Evolutionary conservation across 2,113 vertebrate genomes (phyloP), one percentile per base, ranked within the genome.

Genomic region (Guaruba guarouba): DNA sequence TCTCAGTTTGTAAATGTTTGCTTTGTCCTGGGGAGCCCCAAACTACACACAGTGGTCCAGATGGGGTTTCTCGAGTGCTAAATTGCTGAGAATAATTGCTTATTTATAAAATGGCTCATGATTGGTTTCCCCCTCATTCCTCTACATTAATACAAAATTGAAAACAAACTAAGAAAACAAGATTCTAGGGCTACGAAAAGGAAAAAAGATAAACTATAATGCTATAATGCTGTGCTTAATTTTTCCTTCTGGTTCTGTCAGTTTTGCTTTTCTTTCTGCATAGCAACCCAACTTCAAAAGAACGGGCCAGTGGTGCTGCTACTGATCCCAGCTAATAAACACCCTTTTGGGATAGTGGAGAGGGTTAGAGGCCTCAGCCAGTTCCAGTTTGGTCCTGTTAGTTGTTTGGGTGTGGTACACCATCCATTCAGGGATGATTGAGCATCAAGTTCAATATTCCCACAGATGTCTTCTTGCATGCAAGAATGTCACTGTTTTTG

Each of bases 251-350:
- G 9, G 10, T 87, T 76, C 57, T 68, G 95, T 79, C 57, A 57
- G 44, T 75, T 95, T 93, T 87, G 39, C 35, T 90, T 87, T 82
- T 86, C 28, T 73, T 86, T 44, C 84, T 82, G 48, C 39, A 55
- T 27, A 62, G 59, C 55, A 75, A 85, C 57, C 76, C 35, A 43
- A 33, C 87, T 89, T 94, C 69, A 91, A 94, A 85, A 87, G 74
- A 78, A 83, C 35, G 77, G 84, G 51, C 81, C 92, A 77, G 75
- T 95, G 87, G 81, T 86, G 61, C 66, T 94, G 73, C 73, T 94
- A 75, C 81, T 54, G n/a, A 95, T 86, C 61, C 43, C n/a, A 91
- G 51, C 43, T 92, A 89, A 91, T 78, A 93, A 94, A 71, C 25
- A 78, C 35, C 35, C 70, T 89, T 27, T 79, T 89, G 62, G 35